Evolutionary conservation across 2,888 invertebrate species (phyloP), one percentile per base, ranked within the genome.

Genomic region (Pristionchus arcanus): DNA sequence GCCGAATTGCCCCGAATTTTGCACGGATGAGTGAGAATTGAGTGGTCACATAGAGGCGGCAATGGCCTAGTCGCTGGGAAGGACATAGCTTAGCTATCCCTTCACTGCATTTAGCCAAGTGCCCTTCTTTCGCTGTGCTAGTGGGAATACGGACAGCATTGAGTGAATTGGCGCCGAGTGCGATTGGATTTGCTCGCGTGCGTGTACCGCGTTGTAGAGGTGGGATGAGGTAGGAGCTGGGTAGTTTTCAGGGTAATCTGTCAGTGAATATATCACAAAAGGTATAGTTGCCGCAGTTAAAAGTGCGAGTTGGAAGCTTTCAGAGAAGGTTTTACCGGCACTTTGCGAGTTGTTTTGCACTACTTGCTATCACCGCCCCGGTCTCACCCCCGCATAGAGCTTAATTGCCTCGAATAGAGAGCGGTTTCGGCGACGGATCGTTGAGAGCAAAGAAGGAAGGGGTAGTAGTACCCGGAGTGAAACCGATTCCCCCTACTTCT

Each of bases 331-430:
- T 68, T 28, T 68, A 68, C n/a, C 28, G n/a, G 31, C 2, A 31
- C n/a, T n/a, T 77, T 31, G 77, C 3, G 37, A 34, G n/a, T 77
- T 77, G 77, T 77, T 71, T 71, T 77, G 77, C 77, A 31, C 71
- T 42, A 77, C 25, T 49, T 13, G 42, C 42, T 49, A 3, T 74
- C 74, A 28, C 34, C 2, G 25, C 9, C 77, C 9, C 77, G 77
- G 77, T 77, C 25, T 49, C 77, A 42, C 77, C n/a, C 34, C 21
- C 28, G 21, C 42, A 11, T n/a, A 3, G n/a, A n/a, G 77, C 42
- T 49, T 42, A 42, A 42, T 77, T 77, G 77, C 31, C 71, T 28
- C 71, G 71, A 71, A 71, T 71, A 16, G 15, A 13, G 59, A 9
- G 71, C 71, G 71, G 71, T 71, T 71, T 71, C 66, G 28, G 71